A percentile compares a stretch with the other conserved stretches of the same genome.
Conservation (phyloP, 1,140 invertebrate species). For the Steinernema khuongi region DNA sequence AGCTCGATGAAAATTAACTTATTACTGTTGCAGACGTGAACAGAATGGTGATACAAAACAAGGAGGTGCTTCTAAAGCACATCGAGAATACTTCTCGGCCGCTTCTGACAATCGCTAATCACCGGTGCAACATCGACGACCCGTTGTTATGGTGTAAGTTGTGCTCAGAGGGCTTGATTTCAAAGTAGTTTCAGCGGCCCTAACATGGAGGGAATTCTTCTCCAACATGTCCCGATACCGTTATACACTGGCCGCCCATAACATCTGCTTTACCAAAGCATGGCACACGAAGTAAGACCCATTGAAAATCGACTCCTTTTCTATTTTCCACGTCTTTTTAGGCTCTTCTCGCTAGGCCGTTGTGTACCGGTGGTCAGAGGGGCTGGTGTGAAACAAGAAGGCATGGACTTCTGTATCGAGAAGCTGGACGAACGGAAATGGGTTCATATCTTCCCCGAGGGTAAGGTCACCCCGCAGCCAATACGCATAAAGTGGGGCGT, state of each 20-base stretch:
- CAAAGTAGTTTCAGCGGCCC: constrained; percentile 64
- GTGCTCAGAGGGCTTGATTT: too few species aligned
- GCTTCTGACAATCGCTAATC: constrained; percentile 49
- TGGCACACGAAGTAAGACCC: constrained; percentile 66
- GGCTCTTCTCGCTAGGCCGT: constrained; percentile 87
- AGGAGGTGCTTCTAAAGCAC: constrained; percentile 41
- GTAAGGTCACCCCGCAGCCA: constrained; percentile 79
- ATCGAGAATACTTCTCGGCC: constrained; percentile 42
- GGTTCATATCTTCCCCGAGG: constrained; percentile 92
- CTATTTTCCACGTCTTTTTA: background rate
- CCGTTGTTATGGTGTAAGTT: constrained; percentile 52
- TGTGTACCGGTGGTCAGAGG: constrained; percentile 87
- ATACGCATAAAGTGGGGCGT: constrained; percentile 65
- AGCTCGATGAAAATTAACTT: constrained; percentile 7
- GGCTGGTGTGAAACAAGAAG: constrained; percentile 78
- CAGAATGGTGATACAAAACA: constrained; percentile 41
- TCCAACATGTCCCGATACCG: constrained; percentile 69
- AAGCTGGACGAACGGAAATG: constrained; percentile 79
- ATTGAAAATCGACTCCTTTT: too few species aligned
- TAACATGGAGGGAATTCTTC: constrained; percentile 69
- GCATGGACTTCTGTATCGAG: constrained; percentile 59
- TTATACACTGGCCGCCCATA: constrained; percentile 90
- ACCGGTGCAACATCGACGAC: constrained; percentile 53
- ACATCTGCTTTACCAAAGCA: constrained; percentile 87
- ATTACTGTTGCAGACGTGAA: constrained; percentile 45